Base-by-base conservation (phyloP, 2,888 invertebrate genomes). In the Tetropium fuscum region DNA sequence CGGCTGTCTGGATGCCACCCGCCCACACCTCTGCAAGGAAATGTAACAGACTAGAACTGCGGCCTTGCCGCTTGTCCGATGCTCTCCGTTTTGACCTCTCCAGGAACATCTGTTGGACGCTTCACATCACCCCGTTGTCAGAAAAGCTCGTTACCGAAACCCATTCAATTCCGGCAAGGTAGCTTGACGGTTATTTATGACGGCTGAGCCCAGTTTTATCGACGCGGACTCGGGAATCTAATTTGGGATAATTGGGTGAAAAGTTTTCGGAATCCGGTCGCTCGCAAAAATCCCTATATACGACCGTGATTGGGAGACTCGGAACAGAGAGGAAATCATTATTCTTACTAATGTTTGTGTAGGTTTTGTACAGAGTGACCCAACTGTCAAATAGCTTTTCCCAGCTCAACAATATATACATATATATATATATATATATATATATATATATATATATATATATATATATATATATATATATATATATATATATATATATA, bases 31-130 rank as follows among this genome's bases (percentile, higher is more conserved):
- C 51, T 45, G 16, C 18, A 10, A 40, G 40, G 51, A 51, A 51
- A 40, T 20, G 38, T 36, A 51, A 34, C 40, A 25, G 22, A 34
- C 51, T 51, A 48, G 20, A 48, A 36, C 22, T 22, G 36, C 25
- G 48, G 36, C 48, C 44, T 44, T 44, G 27, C 27, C n/a, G 44
- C 27, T 47, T 47, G 47, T 6, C 47, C 30, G 47, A 47, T 47
- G 19, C 11, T 11, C 30, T 22, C 36, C 3, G 22, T 36, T 30
- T 22, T 58, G 58, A 61, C 61, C 61, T 58, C 51, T 54, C 47
- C n/a, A 32, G 53, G 34, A 57, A 57, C 60, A 61, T 53, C 60
- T 57, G 60, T 53, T 54, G 45, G 48, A 47, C 53, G 44, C 43
- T 44, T 47, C 57, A 45, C 48, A 56, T 58, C 53, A 56, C 48